Evolutionary conservation across 2,113 vertebrate genomes (phyloP).

Genomic region (Pituophis catenifer): DNA sequence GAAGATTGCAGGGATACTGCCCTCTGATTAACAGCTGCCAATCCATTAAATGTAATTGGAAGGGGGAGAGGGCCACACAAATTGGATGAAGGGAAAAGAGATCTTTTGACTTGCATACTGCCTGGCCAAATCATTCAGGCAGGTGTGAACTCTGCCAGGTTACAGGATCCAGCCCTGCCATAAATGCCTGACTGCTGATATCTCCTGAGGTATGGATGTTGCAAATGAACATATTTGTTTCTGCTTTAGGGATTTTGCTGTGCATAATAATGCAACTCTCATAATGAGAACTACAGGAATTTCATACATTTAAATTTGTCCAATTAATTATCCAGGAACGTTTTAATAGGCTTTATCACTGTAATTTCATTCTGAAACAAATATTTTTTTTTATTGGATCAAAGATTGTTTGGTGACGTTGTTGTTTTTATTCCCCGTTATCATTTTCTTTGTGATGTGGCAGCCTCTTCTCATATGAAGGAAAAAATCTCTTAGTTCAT

Average conservation of each 20-base stretch:
- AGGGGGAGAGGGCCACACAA: neutral
- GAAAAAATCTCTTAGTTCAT: neutral
- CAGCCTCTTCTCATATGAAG: neutral
- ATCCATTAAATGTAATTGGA: neutral
- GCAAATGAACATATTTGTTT: constrained; percentile 70
- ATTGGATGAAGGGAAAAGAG: neutral
- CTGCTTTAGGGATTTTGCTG: constrained; percentile 69
- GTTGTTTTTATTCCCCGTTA: neutral
- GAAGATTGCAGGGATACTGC: neutral
- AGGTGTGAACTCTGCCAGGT: neutral
- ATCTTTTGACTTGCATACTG: neutral
- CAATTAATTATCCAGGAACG: constrained; percentile 66
- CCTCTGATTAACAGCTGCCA: neutral
- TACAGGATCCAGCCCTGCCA: neutral
- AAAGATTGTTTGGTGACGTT: neutral
- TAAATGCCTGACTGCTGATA: constrained; percentile 57
- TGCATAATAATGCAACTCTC: constrained; percentile 69
- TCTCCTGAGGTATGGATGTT: constrained; percentile 62
- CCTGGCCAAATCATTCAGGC: neutral
- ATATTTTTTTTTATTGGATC: constrained; percentile 52
- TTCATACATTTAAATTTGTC: constrained; percentile 70
- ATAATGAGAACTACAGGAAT: constrained; percentile 65
- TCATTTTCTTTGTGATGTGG: neutral
- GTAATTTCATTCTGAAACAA: constrained; percentile 55
- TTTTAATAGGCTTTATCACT: constrained; percentile 61